Percentiles rank a stretch among this genome's conserved stretches.
Evolutionary conservation across 2,113 vertebrate genomes (phyloP).

Genomic region (Notothenia coriiceps): DNA sequence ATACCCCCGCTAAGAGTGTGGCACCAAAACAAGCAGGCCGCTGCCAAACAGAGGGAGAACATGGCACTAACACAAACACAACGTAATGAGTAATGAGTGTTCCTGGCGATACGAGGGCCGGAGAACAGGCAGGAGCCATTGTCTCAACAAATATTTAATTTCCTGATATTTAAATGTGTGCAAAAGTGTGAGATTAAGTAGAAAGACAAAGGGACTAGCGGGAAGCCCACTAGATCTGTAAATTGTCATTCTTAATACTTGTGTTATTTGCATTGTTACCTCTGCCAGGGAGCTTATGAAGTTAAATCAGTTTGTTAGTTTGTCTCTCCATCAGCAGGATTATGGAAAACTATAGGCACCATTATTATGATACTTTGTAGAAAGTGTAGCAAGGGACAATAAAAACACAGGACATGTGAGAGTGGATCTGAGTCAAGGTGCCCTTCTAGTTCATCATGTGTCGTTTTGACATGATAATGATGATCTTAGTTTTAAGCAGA

Average conservation of each 20-base stretch:
- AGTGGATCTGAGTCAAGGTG: no score
- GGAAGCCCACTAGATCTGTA: neutral
- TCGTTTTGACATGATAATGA: no score
- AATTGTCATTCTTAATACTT: neutral
- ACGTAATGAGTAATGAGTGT: conserved; percentile 56
- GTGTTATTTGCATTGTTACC: neutral
- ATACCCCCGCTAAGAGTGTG: conserved; percentile 80
- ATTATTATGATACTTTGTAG: no score
- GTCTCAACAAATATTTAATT: conserved; percentile 31
- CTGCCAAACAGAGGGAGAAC: conserved; percentile 67
- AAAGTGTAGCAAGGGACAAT: no score
- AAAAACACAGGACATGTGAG: no score
- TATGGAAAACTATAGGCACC: no score
- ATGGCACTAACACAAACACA: conserved; percentile 55
- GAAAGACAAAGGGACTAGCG: neutral
- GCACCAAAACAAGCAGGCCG: conserved; percentile 73
- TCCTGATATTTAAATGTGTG: conserved; percentile 34
- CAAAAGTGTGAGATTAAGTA: conserved; percentile 8
- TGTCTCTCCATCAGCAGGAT: neutral
- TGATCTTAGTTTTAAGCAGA: no score
- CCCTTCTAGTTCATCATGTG: no score
- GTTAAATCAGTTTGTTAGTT: neutral
- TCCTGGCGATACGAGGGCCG: conserved; percentile 24
- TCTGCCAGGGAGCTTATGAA: no score
- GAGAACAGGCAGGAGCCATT: conserved; percentile 28